A percentile compares a stretch with the other conserved stretches of the same genome.
phyloP scores from a whole-genome alignment of 2,113 vertebrate species.

The Nestor notabilis region DNA sequence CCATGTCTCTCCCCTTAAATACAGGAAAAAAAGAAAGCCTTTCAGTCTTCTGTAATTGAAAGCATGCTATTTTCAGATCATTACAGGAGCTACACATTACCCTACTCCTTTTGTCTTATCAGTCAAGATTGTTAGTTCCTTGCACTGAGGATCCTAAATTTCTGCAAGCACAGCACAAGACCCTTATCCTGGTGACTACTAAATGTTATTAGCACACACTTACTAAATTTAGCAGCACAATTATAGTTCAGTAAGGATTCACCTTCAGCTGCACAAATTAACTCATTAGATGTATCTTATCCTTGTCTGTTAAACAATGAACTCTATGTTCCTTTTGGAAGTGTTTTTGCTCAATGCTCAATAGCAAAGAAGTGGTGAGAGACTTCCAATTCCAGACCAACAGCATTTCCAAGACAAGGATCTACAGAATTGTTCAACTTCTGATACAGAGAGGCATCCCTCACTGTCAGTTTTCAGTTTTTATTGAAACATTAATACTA shows the following conservation, averaged over 20 bases:
- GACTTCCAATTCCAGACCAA: not conserved
- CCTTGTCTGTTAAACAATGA: not conserved
- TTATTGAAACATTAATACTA: not conserved
- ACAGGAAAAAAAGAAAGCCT: not conserved
- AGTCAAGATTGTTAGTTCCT: not conserved
- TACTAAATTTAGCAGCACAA: not conserved
- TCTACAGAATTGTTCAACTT: not conserved
- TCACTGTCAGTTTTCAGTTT: not conserved
- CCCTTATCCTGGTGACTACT: not conserved
- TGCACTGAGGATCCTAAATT: not conserved
- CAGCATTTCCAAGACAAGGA: not conserved
- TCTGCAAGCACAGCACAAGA: not conserved
- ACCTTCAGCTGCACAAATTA: not conserved
- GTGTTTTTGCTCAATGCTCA: not conserved
- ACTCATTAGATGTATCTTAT: not conserved
- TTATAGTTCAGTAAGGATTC: not conserved
- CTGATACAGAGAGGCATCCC: not conserved
- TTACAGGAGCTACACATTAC: not conserved
- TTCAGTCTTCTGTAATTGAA: not conserved
- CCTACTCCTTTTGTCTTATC: not conserved
- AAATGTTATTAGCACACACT: not conserved
- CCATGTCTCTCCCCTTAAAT: not conserved
- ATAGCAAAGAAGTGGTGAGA: not conserved
- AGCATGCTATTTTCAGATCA: not conserved
- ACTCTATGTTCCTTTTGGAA: not conserved